A percentile compares a stretch with the other conserved stretches of the same genome.
phyloP scores from a whole-genome alignment of 2,888 invertebrate species.

The Folsomia candida region DNA sequence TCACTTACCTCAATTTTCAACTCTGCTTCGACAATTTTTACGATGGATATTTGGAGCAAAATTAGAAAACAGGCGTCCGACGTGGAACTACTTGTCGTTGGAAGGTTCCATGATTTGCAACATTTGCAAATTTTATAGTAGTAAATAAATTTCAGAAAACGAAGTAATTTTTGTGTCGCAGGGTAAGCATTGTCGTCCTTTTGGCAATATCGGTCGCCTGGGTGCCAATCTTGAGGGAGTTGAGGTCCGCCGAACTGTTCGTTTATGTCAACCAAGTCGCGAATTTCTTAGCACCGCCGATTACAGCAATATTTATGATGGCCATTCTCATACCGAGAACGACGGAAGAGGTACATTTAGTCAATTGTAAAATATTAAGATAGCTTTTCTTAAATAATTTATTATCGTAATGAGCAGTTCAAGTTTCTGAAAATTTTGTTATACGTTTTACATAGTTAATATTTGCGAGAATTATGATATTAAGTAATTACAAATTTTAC shows the following conservation, averaged over 20 bases:
- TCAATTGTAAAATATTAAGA: no score
- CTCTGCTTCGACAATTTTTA: slow-evolving; percentile 59
- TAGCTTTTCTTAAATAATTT: no score
- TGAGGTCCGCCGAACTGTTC: slow-evolving; percentile 58
- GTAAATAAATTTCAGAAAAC: slow-evolving; percentile 25
- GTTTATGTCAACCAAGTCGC: slow-evolving; percentile 60
- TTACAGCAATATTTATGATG: slow-evolving; percentile 58
- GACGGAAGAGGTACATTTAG: slow-evolving; percentile 59
- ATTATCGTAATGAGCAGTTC: no score
- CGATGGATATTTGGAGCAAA: slow-evolving; percentile 59
- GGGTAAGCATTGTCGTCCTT: slow-evolving; percentile 39
- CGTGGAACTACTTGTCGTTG: slow-evolving; percentile 56
- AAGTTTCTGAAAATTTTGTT: no score
- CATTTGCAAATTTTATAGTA: no score
- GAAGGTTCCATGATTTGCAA: no score
- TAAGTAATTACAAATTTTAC: no score
- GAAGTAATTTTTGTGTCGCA: no score
- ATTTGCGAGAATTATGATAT: no score
- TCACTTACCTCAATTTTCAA: slow-evolving; percentile 61
- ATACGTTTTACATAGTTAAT: no score
- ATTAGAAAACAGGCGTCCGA: slow-evolving; percentile 54
- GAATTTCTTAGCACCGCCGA: slow-evolving; percentile 58
- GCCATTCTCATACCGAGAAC: slow-evolving; percentile 57
- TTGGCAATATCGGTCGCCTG: slow-evolving; percentile 51
- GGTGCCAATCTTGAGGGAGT: slow-evolving; percentile 58